A percentile compares a stretch with the other conserved stretches of the same genome.
These are phyloP conservation scores for Sialis fuliginosa DNA, from an alignment of 2,888 invertebrate species.

Conservation along the genomic window DNA sequence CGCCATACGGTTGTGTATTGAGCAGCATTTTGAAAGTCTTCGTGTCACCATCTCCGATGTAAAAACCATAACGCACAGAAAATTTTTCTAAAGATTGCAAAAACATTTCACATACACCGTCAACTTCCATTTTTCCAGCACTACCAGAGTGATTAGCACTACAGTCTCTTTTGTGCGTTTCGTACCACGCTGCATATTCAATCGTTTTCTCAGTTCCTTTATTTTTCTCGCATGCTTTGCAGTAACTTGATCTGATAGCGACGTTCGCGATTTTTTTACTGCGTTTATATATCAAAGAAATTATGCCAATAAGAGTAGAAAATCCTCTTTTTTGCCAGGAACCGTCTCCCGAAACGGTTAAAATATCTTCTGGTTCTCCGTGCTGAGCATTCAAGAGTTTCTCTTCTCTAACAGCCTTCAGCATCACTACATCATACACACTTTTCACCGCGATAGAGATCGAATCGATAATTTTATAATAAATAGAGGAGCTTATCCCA, in stretches of 20 bases:
- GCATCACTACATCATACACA: constrained; percentile 6
- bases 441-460: neutral
- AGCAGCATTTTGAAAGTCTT: neutral
- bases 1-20: neutral
- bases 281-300: constrained; percentile 9
- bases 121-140: neutral
- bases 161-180: constrained; percentile 6
- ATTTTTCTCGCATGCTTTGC: constrained; percentile 8
- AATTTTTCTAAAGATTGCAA: neutral
- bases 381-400: constrained; percentile 9
- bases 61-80: neutral
- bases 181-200: constrained; percentile 7
- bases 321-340: constrained; percentile 11
- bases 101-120: neutral
- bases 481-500: constrained; percentile 5
- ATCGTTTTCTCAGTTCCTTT: constrained; percentile 4
- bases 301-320: constrained; percentile 10
- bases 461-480: constrained; percentile 1
- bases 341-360: constrained; percentile 14
- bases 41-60: neutral
- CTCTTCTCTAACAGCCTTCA: constrained; percentile 9
- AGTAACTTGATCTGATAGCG: constrained; percentile 8
- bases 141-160: neutral
- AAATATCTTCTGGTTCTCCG: constrained; percentile 5
- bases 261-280: constrained; percentile 9